Evolutionary conservation across 2,113 vertebrate species (phyloP).

Genomic region (Ancistrus triradiatus): DNA sequence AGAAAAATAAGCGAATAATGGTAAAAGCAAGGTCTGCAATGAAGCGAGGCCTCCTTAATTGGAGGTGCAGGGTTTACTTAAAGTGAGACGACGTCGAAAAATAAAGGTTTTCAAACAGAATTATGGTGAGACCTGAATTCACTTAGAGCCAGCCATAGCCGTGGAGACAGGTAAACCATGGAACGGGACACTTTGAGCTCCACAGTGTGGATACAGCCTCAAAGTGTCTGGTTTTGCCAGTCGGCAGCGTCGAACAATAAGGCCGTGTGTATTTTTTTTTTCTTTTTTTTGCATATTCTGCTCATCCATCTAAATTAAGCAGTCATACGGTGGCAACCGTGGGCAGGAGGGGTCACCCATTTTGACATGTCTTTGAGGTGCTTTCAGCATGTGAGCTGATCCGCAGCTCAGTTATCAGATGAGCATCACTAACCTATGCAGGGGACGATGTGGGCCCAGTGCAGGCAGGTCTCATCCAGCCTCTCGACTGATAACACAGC

Average conservation of each 20-base stretch:
- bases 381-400: conserved; percentile 32
- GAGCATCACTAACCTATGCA: conserved; percentile 23
- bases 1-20: not conserved
- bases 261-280: too few relatives aligned
- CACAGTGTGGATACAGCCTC: not conserved
- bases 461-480: conserved; percentile 29
- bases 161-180: not conserved
- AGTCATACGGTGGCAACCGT: not conserved
- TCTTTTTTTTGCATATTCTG: conserved; percentile 2
- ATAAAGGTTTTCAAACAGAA: conserved; percentile 35
- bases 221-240: not conserved
- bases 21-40: not conserved
- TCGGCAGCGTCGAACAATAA: not conserved
- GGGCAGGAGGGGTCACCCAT: not conserved
- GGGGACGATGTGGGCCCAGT: conserved; percentile 30
- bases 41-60: conserved; percentile 11
- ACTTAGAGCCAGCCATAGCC: conserved; percentile 2
- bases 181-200: not conserved
- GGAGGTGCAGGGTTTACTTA: conserved; percentile 24
- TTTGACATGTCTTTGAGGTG: conserved; percentile 35
- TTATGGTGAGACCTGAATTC: conserved; percentile 31
- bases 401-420: conserved; percentile 30
- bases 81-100: conserved; percentile 17
- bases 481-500: conserved; percentile 12
- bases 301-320: conserved; percentile 9